Conservation (phyloP, 1,140 invertebrate species). For the Lutraria rhynchaena region DNA sequence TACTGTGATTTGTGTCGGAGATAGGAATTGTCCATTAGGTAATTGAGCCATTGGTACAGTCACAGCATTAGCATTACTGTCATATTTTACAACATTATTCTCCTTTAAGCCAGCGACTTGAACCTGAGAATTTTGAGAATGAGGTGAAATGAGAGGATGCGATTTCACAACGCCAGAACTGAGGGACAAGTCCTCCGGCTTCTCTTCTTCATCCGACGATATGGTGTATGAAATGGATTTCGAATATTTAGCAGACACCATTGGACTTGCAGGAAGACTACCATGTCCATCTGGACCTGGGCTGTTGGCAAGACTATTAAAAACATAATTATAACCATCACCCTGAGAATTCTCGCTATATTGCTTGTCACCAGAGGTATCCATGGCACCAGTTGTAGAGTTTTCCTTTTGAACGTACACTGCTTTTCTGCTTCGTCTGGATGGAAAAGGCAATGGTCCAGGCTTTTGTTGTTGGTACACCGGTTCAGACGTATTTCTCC, state of each 20-base stretch:
- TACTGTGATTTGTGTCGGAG: slow-evolving; percentile 20
- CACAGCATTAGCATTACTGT: slow-evolving; percentile 54
- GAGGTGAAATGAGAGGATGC: not conserved
- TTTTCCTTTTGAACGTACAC: not conserved
- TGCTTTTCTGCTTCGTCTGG: not conserved
- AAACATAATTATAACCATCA: slow-evolving; percentile 47
- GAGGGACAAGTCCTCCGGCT: slow-evolving; percentile 30
- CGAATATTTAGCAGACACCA: slow-evolving; percentile 18
- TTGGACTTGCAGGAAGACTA: slow-evolving; percentile 42
- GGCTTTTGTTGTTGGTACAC: not conserved
- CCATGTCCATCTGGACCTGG: slow-evolving; percentile 7
- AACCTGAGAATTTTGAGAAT: not conserved
- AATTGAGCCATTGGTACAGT: not conserved
- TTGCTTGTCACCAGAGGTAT: not conserved
- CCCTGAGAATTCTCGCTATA: not conserved
- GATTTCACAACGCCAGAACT: not conserved
- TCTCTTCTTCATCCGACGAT: slow-evolving; percentile 50
- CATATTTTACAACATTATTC: slow-evolving; percentile 45
- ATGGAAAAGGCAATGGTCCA: slow-evolving; percentile 11
- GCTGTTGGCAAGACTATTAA: slow-evolving; percentile 37
- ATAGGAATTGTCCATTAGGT: slow-evolving; percentile 14
- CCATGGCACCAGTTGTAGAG: not conserved
- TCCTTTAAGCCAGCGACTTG: not conserved
- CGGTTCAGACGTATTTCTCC: slow-evolving; percentile 42
- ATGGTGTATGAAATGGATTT: slow-evolving; percentile 48